phyloP scores from a whole-genome alignment of 64 coral and sea anemone species.

The Montipora capricornis region DNA sequence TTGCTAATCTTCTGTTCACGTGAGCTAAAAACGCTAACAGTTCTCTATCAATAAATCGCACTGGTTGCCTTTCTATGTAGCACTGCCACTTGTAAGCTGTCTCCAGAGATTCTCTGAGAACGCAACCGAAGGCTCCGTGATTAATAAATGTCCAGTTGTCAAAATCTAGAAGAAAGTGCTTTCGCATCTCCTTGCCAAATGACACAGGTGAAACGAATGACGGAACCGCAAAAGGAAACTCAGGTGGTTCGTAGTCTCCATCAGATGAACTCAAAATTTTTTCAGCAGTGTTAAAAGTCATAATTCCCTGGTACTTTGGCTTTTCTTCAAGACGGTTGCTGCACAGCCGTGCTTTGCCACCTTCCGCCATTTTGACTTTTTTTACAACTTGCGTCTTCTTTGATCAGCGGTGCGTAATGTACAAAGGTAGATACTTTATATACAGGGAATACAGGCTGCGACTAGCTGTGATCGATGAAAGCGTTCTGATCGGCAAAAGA shows the following conservation, averaged over 20 bases:
- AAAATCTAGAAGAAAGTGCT: constrained; percentile 63
- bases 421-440: background rate
- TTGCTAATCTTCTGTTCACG: constrained; percentile 53
- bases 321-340: background rate
- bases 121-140: constrained; percentile 70
- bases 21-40: constrained; percentile 44
- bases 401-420: background rate
- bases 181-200: constrained; percentile 30
- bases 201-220: constrained; percentile 14
- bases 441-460: too few species aligned
- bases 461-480: background rate
- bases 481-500: background rate
- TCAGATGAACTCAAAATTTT: constrained; percentile 5
- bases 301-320: constrained; percentile 26
- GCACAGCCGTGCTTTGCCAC: background rate
- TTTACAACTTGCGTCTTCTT: background rate
- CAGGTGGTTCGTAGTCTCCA: constrained; percentile 54
- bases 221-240: constrained; percentile 40
- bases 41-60: constrained; percentile 64
- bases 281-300: constrained; percentile 43
- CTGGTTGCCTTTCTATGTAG: constrained; percentile 55
- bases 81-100: constrained; percentile 51
- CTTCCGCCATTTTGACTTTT: constrained; percentile 22
- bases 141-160: constrained; percentile 73
- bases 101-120: constrained; percentile 48